Percentiles rank a stretch among this genome's conserved stretches.
Conservation (phyloP, 2,113 vertebrate species). For the Campylorhamphus procurvoides region DNA sequence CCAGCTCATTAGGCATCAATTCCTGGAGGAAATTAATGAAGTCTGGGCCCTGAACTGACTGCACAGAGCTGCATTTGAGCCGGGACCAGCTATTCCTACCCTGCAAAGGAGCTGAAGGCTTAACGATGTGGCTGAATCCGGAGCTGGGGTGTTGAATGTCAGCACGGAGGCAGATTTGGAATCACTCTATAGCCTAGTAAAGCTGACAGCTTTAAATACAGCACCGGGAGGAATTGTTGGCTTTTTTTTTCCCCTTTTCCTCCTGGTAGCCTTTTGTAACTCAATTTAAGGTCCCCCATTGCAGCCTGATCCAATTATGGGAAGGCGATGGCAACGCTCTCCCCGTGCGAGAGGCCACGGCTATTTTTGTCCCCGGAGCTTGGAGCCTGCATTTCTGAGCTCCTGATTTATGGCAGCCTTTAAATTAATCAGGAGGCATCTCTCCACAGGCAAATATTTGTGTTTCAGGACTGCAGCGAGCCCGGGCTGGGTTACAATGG, state of each 20-base stretch:
- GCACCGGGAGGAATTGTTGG: conserved; percentile 33
- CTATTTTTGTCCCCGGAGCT: conserved; percentile 62
- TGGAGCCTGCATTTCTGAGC: conserved; percentile 63
- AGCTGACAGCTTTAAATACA: conserved; percentile 60
- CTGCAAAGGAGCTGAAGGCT: neutral
- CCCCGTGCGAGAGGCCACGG: conserved; percentile 1
- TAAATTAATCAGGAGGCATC: conserved; percentile 67
- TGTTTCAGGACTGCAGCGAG: neutral
- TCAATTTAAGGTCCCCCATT: conserved; percentile 68
- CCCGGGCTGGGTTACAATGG: neutral
- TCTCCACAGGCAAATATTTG: conserved; percentile 70
- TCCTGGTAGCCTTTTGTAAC: conserved; percentile 25
- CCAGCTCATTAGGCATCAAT: neutral
- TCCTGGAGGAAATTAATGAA: neutral
- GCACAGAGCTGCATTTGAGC: neutral
- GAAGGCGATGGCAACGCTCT: conserved; percentile 33
- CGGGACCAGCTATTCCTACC: neutral
- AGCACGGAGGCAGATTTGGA: neutral
- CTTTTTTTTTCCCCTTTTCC: conserved; percentile 12
- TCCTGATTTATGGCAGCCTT: conserved; percentile 73
- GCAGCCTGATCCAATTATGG: conserved; percentile 58
- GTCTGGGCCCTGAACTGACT: neutral
- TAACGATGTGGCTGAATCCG: neutral
- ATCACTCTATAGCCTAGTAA: conserved; percentile 27
- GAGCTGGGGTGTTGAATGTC: neutral